Base-by-base conservation (phyloP, 2,113 vertebrate genomes). In the Chaenogobius annularis region DNA sequence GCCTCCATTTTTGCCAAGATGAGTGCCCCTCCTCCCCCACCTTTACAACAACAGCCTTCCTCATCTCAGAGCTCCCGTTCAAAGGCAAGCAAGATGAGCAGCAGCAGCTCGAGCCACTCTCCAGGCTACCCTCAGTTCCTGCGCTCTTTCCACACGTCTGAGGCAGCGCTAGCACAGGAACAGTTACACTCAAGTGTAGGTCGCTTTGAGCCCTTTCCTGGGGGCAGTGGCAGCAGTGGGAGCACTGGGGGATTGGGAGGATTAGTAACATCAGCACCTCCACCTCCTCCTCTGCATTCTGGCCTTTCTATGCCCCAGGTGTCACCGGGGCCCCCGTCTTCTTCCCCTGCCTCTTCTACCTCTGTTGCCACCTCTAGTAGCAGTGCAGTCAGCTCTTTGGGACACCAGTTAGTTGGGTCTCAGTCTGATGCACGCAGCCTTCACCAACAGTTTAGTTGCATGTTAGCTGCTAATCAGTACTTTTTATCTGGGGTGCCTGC, bases 371-470 rank as follows among this genome's bases (percentile, higher is more conserved):
- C 87, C 70, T 91, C 93, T 77, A 94, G 92, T 85, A 94, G 91
- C 89, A 94, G 92, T 89, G 84, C 93, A 83, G 93, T 94, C 83
- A 93, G 91, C 70, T 92, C 93, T 19, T 68, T 94, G 84, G 91
- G 93, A 72, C 93, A 94, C 88, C 93, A 93, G 74, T 82, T 94
- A 69, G 90, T 93, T 82, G 93, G 93, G 73, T 87, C 92, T 83
- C 92, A 93, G 83, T 93, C 93, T 86, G 93, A 94, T 84, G 92
- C 93, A 72, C 91, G 93, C 10, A 94, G 92, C 87, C 91, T 94
- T 84, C 93, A 94, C 85, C 93, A 94, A 90, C 93, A 94, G 62
- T 94, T 94, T 86, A 94, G 93, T 83, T 94, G 93, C 89, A 94
- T 94, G 93, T 81, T 94, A 86, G 93, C 93, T 9, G 93, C 93